Base-by-base conservation (phyloP, 2,888 invertebrate genomes). In the Amphipyra tragopoginis region DNA sequence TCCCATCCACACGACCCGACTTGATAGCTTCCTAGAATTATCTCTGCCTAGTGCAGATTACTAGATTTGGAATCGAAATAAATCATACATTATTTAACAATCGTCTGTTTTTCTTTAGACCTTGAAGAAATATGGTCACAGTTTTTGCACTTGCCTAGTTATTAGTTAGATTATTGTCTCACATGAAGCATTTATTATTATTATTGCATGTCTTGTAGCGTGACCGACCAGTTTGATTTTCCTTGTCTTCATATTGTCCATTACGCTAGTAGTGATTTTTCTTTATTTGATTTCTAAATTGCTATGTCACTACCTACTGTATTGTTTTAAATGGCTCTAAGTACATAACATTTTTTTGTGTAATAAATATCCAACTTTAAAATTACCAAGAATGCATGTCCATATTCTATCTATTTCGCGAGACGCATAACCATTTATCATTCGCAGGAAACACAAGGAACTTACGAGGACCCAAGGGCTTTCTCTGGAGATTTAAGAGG, bases 21-120 rank as follows among this genome's bases (percentile, higher is more conserved):
- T 68, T 74, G 83, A 88, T 85, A 82, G 83, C 81, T 85, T 81
- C 82, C 82, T 84, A 79, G 80, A 80, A 85, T 86, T 86, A 84
- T 77, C 77, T 77, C 47, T 63, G 42, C 48, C 51, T 51, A 60
- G 47, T 58, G 44, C 21, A 70, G 55, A 66, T 65, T 51, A 53
- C 45, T 61, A 62, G 50, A 55, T 62, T 58, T 69, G 59, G 21
- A 60, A 59, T 47, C 40, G 0, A 39, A 40, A 7, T 57, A 55
- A 45, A 58, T 57, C 49, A 29, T 52, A 33, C 11, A 39, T 49
- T 29, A 43, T 47, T 50, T 26, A 43, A 50, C 9, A 45, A 36
- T 42, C 5, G 21, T 50, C 14, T n/a, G 40, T 49, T 48, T 15
- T 43, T 33, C 8, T 45, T 38, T 10, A 49, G 14, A 33, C 58